Evolutionary conservation across 23 tunicate species (phyloP), one percentile per base, ranked within the genome.

Genomic region (Oikopleura vanhoeffeni): DNA sequence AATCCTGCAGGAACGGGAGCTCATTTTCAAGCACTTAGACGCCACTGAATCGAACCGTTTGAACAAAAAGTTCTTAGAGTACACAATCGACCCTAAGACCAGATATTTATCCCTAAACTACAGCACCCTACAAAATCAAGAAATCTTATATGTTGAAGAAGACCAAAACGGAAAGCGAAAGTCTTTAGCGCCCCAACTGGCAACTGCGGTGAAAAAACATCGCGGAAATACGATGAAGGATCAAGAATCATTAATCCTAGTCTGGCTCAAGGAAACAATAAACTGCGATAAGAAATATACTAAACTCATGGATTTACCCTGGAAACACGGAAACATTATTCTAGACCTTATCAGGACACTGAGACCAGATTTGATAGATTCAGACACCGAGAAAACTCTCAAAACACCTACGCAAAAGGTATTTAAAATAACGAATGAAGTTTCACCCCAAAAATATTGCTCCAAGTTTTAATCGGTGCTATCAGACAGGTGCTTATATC

Each of bases 11-110:
- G 79, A 71, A 30, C 79, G 79, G 35, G 79, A 71, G 30, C 3
- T 32, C 3, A 71, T 71, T 71, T 71, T 18, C 35, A 71, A 71
- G 35, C 2, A 18, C 2, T 34, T 71, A 3, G 79, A 71, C 35
- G 3, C 32, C 27, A 13, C 32, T 24, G 64, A 49, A 8, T 24
- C 64, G 24, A 18, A 30, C 2, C 0, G 39, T 0, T 77, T 86
- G 39, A 0, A 58, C 40, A 82, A 86, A 83, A 86, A 86, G 36
- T 86, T 39, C 40, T 42, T 41, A 1, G 67, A 36, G 1, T 85
- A 76, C 41, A 86, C 89, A 39, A 40, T 84, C 41, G 84, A 87
- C 82, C 86, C 86, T 0, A 85, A 85, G 40, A 67, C 86, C 0
- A 40, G 89, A n/a, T 85, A 87, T 39, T 60, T 76, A 41, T 0